Conservation (phyloP, 2,113 vertebrate species). For the Peromyscus polionotus region DNA sequence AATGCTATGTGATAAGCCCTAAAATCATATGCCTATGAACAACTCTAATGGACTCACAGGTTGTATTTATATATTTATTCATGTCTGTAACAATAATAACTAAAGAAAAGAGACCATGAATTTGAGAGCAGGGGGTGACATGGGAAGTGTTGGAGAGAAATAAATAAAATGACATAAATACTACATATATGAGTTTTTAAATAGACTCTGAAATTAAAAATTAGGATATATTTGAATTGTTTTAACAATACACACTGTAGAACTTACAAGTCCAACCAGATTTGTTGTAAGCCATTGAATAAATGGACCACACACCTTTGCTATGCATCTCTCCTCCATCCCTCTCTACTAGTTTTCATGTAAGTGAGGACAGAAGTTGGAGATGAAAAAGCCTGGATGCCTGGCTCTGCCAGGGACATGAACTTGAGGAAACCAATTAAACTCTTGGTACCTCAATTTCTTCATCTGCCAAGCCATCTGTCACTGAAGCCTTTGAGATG, state of each 20-base stretch:
- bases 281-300: not conserved
- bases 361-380: not conserved
- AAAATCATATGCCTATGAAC: not conserved
- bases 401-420: not conserved
- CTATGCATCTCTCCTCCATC: not conserved
- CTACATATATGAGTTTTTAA: not conserved
- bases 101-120: not conserved
- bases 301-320: not conserved
- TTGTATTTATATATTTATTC: not conserved
- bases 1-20: not conserved
- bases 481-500: not conserved
- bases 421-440: not conserved
- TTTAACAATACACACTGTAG: not conserved
- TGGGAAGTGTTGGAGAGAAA: not conserved
- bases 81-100: not conserved
- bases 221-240: conserved; percentile 24
- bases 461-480: not conserved
- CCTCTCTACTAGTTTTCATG: not conserved
- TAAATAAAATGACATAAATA: not conserved
- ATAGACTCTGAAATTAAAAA: not conserved
- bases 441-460: not conserved
- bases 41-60: not conserved
- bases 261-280: not conserved
- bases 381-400: not conserved
- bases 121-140: not conserved